phyloP scores from a whole-genome alignment of 2,888 invertebrate species.

The Sepioteuthis lessoniana region DNA sequence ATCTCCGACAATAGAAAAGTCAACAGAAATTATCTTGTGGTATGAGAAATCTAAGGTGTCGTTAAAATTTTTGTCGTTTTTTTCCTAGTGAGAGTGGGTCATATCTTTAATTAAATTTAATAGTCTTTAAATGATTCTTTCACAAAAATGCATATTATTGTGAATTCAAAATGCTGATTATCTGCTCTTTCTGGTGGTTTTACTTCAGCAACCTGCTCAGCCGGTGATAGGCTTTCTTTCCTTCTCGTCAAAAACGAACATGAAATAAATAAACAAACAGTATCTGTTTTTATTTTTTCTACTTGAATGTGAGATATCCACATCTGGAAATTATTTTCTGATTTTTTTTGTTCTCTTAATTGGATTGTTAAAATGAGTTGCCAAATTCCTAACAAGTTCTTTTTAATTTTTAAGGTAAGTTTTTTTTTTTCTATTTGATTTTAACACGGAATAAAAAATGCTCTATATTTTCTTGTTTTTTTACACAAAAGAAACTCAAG shows the following conservation, averaged over 20 bases:
- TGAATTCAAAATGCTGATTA: not conserved
- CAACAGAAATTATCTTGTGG: too few relatives aligned
- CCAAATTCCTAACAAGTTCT: not conserved
- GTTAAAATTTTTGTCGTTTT: too few relatives aligned
- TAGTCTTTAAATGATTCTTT: too few relatives aligned
- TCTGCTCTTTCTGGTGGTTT: not conserved
- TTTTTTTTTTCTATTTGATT: not conserved
- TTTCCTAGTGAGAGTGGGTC: too few relatives aligned
- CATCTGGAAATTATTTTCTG: not conserved
- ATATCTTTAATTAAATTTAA: too few relatives aligned
- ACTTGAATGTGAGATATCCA: not conserved
- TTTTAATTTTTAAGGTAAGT: not conserved
- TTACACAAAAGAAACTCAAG: too few relatives aligned
- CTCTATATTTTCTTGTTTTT: too few relatives aligned
- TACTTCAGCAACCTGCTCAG: not conserved
- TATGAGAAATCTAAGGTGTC: too few relatives aligned
- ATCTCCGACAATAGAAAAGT: too few relatives aligned
- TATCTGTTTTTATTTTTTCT: not conserved
- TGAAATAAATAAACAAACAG: not conserved
- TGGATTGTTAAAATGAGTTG: not conserved
- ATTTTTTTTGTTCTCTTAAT: not conserved
- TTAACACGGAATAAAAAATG: too few relatives aligned
- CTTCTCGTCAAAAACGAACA: not conserved
- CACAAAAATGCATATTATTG: too few relatives aligned
- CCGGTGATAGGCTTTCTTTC: not conserved